Base-by-base conservation (phyloP, 2,888 invertebrate species). In the Drosophila multiciliata region DNA sequence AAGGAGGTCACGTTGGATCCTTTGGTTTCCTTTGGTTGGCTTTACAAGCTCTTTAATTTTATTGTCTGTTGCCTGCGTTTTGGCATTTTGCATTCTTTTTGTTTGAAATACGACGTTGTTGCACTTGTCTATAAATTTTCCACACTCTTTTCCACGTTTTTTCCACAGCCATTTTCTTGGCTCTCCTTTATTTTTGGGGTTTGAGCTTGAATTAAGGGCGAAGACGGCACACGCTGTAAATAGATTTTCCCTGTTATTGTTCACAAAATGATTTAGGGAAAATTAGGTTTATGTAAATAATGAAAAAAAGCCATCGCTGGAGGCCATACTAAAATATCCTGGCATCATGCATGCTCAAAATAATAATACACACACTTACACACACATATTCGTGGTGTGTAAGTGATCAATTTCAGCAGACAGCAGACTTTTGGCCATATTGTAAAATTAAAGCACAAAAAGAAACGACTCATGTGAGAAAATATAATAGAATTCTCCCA, bases 281-380 rank as follows among this genome's bases (percentile, higher is more conserved):
- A 92, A 92, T 92, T 92, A 92, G 90, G 90, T 92, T 91, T 91
- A 92, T 92, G 91, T 90, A 92, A 92, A 92, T 91, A 91, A 91
- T 87, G 90, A 87, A 86, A 83, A 35, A 71, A 80, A 68, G 66
- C 78, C 69, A 60, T 73, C 8, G 77, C 84, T 89, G 75, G 78
- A 73, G 87, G 87, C 66, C 71, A 63, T 63, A 59, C 66, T 20
- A 57, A 74, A 77, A 54, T 73, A 72, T 82, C 64, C 80, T 59
- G 53, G 57, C 75, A 62, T 75, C 75, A 66, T 72, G 66, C 66
- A 67, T 70, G 40, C 60, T n/a, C 12, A 40, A 67, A 52, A 73
- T 58, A 53, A 59, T 50, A 60, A 42, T 54, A 40, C 26, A 48
- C 62, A 45, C 36, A 35, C 45, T 23, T 11, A 23, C 35, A 48